These are phyloP conservation scores for Thomomys bottae DNA, from an alignment of 2,113 vertebrate species.

Conservation along the genomic window DNA sequence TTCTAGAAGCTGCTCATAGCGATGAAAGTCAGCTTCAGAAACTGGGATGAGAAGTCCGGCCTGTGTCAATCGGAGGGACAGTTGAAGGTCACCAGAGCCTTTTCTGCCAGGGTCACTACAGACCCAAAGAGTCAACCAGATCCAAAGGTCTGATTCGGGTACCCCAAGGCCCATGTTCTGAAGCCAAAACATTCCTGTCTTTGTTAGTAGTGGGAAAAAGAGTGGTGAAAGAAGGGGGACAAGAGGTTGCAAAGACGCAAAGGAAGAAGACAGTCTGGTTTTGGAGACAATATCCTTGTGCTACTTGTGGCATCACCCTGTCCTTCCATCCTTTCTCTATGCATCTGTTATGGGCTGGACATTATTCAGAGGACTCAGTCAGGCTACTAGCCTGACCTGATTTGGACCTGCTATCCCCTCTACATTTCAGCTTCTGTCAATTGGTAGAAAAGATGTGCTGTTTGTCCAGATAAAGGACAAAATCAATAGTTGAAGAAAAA, in stretches of 20 bases:
- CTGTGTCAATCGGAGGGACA: background rate
- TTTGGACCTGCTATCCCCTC: background rate
- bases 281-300: background rate
- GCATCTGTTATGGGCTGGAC: background rate
- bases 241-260: conserved; percentile 12
- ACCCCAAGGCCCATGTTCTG: background rate
- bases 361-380: background rate
- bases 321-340: too few relatives aligned
- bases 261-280: background rate
- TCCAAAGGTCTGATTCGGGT: background rate
- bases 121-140: background rate
- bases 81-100: background rate
- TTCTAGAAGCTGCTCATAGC: background rate
- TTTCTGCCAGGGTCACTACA: background rate
- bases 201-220: conserved; percentile 46
- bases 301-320: background rate
- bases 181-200: conserved; percentile 42
- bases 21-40: background rate
- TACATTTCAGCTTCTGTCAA: conserved; percentile 14
- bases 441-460: background rate
- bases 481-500: conserved; percentile 35
- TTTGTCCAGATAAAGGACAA: conserved; percentile 10
- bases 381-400: background rate
- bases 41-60: background rate
- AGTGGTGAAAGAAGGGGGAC: background rate